Evolutionary conservation across 2,888 invertebrate genomes (phyloP), one percentile per base, ranked within the genome.

Genomic region (Latrodectus elegans): DNA sequence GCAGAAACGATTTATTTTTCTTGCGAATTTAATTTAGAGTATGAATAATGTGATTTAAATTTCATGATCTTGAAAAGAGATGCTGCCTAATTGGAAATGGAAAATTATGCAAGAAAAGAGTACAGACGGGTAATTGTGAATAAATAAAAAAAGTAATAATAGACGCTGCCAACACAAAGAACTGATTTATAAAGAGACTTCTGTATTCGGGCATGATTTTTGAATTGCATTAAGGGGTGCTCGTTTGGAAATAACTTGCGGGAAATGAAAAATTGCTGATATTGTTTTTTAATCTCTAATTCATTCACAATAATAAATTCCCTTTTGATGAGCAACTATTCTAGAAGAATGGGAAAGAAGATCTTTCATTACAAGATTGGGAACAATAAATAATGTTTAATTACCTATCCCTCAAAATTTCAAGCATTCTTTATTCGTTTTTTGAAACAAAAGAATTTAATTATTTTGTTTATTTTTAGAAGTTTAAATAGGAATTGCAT

Each of bases 11-110:
- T 60, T 60, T 60, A 60, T 60, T 60, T 60, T 60, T 60, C 60
- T 60, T 60, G 6, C 8, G 60, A 60, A 60, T 60, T 60, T 60
- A 60, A 60, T 60, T 60, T 60, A 6, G 11, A 60, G 60, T 15
- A 60, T 60, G 60, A 60, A 60, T 60, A 60, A 60, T 60, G 60
- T 11, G 60, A 60, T 60, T 60, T 60, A 60, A 60, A 60, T 60
- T 60, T 60, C 60, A 60, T 60, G 60, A 60, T 60, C 60, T 10
- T 11, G 60, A n/a, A 60, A 60, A 60, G 60, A 60, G 60, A 60
- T 60, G 60, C 8, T 60, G 60, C 60, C 60, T 60, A 60, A 60
- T 60, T 60, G n/a, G 60, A 60, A 60, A 60, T 60, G 60, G 60
- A 60, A 60, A 60, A 60, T 60, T 60, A 60, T 60, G 60, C 60